Percentiles rank a stretch among this genome's conserved stretches.
These are phyloP conservation scores for Orchestia grillus DNA, from an alignment of 1,140 invertebrate genomes.

Conservation along the genomic window DNA sequence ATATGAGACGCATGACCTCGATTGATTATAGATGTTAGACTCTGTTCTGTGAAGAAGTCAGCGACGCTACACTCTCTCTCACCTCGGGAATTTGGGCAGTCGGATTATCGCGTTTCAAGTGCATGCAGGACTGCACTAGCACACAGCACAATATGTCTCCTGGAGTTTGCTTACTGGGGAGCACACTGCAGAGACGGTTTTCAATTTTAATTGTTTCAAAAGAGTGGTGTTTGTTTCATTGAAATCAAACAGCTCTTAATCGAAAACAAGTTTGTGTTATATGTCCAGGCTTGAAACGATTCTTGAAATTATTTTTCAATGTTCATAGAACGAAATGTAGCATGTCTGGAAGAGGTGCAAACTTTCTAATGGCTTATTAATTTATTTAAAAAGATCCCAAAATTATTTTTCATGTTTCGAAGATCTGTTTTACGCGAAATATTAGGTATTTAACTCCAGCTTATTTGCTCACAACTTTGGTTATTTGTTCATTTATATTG, in stretches of 20 bases:
- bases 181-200: neutral
- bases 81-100: neutral
- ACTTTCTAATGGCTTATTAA: too few relatives aligned
- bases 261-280: neutral
- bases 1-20: neutral
- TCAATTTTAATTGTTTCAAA: neutral
- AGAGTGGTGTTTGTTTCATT: neutral
- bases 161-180: neutral
- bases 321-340: too few relatives aligned
- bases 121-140: neutral
- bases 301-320: neutral
- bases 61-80: neutral
- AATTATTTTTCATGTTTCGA: too few relatives aligned
- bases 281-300: neutral
- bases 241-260: neutral
- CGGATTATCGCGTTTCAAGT: neutral
- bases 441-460: too few relatives aligned
- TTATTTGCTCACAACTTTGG: too few relatives aligned
- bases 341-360: too few relatives aligned
- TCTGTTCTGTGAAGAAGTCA: neutral
- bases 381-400: too few relatives aligned
- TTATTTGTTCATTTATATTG: too few relatives aligned
- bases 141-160: neutral
- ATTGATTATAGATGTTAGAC: conserved; percentile 29
- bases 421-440: too few relatives aligned